phyloP scores from a whole-genome alignment of 2,797 vertebrate genomes.

The Eulemur mongoz region DNA sequence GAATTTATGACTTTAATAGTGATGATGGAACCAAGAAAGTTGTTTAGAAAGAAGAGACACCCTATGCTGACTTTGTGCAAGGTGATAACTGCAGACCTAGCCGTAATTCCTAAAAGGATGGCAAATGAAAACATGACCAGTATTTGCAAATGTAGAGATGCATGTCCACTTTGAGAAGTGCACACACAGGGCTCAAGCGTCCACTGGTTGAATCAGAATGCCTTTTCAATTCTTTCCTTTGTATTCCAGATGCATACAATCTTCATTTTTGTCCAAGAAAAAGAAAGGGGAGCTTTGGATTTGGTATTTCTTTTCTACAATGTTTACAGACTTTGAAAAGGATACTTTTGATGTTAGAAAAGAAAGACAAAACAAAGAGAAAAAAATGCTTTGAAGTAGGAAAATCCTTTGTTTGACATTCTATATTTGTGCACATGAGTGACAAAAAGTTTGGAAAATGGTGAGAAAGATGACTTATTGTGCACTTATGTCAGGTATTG shows the following conservation, averaged over 20 bases:
- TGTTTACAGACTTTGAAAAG: conserved; percentile 45
- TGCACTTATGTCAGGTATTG: not conserved
- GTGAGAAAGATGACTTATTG: conserved; percentile 9
- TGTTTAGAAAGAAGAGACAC: conserved; percentile 27
- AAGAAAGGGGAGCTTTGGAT: not conserved
- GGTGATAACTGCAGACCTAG: not conserved
- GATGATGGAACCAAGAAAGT: conserved; percentile 43
- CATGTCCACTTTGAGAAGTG: not conserved
- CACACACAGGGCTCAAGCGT: not conserved
- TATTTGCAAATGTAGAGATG: not conserved
- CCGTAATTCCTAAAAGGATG: not conserved
- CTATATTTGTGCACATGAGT: not conserved
- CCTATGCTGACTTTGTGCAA: not conserved
- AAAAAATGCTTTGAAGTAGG: conserved; percentile 17
- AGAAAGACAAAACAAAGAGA: conserved; percentile 46
- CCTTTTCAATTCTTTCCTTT: not conserved
- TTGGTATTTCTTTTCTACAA: conserved; percentile 36
- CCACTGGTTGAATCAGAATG: not conserved
- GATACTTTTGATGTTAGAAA: conserved; percentile 42
- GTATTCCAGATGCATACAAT: not conserved
- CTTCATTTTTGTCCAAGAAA: conserved; percentile 12
- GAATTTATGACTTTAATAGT: conserved; percentile 48
- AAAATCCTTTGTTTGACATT: conserved; percentile 18
- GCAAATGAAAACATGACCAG: not conserved
- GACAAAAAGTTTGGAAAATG: conserved; percentile 5